Base-by-base conservation (phyloP, 2,888 invertebrate genomes). In the Lampropteryx suffumata region DNA sequence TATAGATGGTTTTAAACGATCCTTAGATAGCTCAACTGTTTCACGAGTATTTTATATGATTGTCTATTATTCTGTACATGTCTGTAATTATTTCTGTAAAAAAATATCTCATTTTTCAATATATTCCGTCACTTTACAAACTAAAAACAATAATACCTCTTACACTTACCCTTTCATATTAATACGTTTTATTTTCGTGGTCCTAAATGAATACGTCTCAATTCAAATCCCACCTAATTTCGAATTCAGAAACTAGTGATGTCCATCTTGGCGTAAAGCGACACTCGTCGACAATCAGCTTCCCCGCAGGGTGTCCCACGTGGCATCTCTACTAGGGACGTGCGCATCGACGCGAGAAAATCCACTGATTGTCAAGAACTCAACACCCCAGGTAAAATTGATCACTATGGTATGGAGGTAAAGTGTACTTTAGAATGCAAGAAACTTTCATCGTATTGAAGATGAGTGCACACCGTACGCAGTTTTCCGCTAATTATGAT, bases 301-400 rank as follows among this genome's bases (percentile, higher is more conserved):
- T 62, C 85, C 52, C 88, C 50, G 73, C 85, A 81, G 88, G 89
- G 76, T 59, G 87, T 68, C 89, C 79, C 85, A 82, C 87, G 88
- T 85, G 87, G 79, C 62, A 60, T 59, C 62, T 57, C 67, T 61
- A 61, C 76, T 69, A 69, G 82, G 78, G 79, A 73, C 67, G 65
- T 47, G 66, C 57, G 61, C 81, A 80, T 56, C 76, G 71, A 73
- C 63, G 82, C 82, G 79, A 76, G 67, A 78, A 69, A 81, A 80
- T 71, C 77, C 58, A 60, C 53, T 64, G 59, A 71, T 74, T 77
- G 69, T 72, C 65, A 69, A 71, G 58, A 59, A 63, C 48, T 40
- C n/a, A 1, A 33, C 10, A 49, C n/a, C 2, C 21, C 44, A 50
- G 13, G 10, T 50, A 8, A 65, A 59, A 59, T 50, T 58, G 24